Evolutionary conservation across 2,113 vertebrate genomes (phyloP).

Genomic region (Cryptotis parvus): DNA sequence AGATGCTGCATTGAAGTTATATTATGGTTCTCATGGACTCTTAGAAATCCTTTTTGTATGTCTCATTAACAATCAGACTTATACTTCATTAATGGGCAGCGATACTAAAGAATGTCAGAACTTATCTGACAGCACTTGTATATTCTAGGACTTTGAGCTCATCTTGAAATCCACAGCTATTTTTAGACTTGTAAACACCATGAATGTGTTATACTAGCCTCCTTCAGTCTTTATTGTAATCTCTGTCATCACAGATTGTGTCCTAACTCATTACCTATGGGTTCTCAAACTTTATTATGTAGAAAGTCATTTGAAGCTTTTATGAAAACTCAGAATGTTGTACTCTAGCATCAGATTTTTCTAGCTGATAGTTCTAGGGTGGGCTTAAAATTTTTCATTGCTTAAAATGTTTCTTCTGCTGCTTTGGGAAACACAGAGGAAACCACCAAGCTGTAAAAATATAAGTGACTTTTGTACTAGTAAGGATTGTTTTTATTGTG

Average conservation of each 20-base stretch:
- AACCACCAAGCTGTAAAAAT: background rate
- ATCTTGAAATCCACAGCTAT: background rate
- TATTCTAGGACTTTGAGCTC: background rate
- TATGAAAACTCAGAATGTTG: background rate
- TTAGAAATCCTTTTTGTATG: too few species aligned
- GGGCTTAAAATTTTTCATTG: background rate
- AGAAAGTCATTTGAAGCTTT: background rate
- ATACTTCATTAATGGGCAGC: too few species aligned
- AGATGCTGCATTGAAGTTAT: background rate
- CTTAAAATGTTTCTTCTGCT: background rate
- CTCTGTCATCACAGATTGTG: background rate
- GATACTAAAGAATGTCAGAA: background rate
- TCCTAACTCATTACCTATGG: background rate
- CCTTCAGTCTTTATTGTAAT: rapidly evolving
- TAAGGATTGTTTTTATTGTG: background rate
- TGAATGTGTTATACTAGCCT: background rate
- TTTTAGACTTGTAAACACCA: background rate
- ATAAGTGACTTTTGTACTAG: background rate
- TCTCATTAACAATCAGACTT: background rate
- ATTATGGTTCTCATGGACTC: too few species aligned
- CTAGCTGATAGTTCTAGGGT: background rate
- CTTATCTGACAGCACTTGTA: background rate
- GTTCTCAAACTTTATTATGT: background rate
- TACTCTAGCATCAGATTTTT: background rate
- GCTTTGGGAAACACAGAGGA: background rate